phyloP scores from a whole-genome alignment of 1,140 invertebrate genomes.

The Cheumatopsyche charites region DNA sequence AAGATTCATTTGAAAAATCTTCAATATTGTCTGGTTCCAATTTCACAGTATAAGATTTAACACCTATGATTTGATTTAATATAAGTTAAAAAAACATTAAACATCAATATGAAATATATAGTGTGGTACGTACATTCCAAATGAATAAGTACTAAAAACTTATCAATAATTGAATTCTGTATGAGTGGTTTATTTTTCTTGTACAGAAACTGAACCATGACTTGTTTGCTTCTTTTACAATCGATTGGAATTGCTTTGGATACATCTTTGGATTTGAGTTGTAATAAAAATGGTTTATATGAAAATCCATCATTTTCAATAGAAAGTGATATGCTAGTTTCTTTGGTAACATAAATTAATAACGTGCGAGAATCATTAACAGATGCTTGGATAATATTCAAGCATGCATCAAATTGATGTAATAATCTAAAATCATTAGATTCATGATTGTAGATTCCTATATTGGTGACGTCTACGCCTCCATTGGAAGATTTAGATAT shows the following conservation, averaged over 20 bases:
- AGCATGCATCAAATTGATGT: conserved; percentile 66
- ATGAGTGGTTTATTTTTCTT: conserved; percentile 67
- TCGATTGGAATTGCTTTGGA: conserved; percentile 64
- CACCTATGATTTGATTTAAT: conserved; percentile 49
- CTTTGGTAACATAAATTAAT: conserved; percentile 71
- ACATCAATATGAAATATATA: background rate
- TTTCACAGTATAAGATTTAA: conserved; percentile 58
- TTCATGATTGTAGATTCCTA: conserved; percentile 62
- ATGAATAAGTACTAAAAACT: conserved; percentile 78
- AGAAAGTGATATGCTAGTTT: conserved; percentile 39
- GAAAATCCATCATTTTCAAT: conserved; percentile 51
- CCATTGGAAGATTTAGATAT: conserved; percentile 60
- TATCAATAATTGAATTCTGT: conserved; percentile 67
- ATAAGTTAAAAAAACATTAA: background rate
- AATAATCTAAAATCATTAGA: conserved; percentile 66
- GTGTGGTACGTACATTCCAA: conserved; percentile 71
- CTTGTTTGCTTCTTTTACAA: conserved; percentile 66
- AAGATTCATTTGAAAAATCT: conserved; percentile 57
- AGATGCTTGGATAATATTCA: conserved; percentile 79
- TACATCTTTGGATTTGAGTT: conserved; percentile 62
- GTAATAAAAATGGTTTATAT: conserved; percentile 66
- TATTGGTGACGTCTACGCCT: conserved; percentile 54
- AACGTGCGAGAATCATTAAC: conserved; percentile 71
- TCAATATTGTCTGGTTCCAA: conserved; percentile 59
- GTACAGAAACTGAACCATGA: conserved; percentile 80